A percentile compares a stretch with the other conserved stretches of the same genome.
Conservation (phyloP, 2,113 vertebrate genomes). For the Tachysurus fulvidraco region DNA sequence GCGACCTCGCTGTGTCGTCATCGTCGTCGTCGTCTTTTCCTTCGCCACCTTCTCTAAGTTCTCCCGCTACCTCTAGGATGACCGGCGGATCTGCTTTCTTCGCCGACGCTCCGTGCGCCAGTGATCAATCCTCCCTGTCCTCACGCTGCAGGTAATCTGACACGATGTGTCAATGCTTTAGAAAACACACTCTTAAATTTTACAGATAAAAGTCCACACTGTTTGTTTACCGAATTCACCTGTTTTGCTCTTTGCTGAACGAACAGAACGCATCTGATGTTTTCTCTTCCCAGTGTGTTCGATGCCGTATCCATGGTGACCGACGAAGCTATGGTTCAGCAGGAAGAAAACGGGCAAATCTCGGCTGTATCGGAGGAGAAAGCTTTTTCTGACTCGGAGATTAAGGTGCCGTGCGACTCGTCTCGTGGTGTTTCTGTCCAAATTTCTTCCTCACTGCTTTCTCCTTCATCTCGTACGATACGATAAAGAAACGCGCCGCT, state of each 20-base stretch:
- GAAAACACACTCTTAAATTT: background rate
- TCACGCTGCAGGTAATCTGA: constrained; percentile 58
- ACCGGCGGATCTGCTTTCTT: constrained; percentile 47
- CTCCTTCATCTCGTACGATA: too few species aligned
- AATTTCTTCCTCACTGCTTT: background rate
- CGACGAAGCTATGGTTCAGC: constrained; percentile 32
- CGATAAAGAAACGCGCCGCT: too few species aligned
- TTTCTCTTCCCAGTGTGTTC: constrained; percentile 42
- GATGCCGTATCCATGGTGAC: constrained; percentile 5
- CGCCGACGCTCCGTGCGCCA: constrained; percentile 43
- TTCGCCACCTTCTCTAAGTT: background rate
- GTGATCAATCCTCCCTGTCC: constrained; percentile 50
- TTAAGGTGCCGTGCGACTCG: constrained; percentile 71
- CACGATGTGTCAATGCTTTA: background rate
- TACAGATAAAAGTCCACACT: background rate
- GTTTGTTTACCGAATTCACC: too few species aligned
- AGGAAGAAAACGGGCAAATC: constrained; percentile 60
- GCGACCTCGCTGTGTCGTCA: background rate
- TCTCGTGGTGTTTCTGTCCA: background rate
- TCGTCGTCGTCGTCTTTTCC: constrained; percentile 4
- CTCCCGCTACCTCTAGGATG: constrained; percentile 40
- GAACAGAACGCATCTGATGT: background rate
- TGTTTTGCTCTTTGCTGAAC: too few species aligned
- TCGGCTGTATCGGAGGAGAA: constrained; percentile 70
- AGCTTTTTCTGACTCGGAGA: constrained; percentile 75